These are phyloP conservation scores for zebrafish (Danio rerio) DNA, from an alignment of 2,113 vertebrate genomes.

Conservation along the genomic window GRCz12tu NC_133198.1:128001-128500, in stretches of 20 bases:
- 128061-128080: too few relatives aligned
- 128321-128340: not conserved
- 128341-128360: constrained; percentile 17
- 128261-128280: not conserved
- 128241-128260: not conserved
- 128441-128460: constrained; percentile 52
- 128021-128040: too few relatives aligned
- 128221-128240: not conserved
- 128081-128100: too few relatives aligned
- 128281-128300: not conserved
- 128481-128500: not conserved
- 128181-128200: too few relatives aligned
- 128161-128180: too few relatives aligned
- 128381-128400: constrained; percentile 41
- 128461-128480: not conserved
- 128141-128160: too few relatives aligned
- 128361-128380: constrained; percentile 43
- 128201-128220: not conserved
- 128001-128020: too few relatives aligned
- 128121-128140: too few relatives aligned
- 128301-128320: not conserved
- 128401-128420: constrained; percentile 43
- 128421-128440: constrained; percentile 45
- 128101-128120: too few relatives aligned
- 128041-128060: too few relatives aligned